These are phyloP conservation scores for Rhodeus uyekii DNA, from an alignment of 2,797 vertebrate genomes.

Conservation along the genomic window DNA sequence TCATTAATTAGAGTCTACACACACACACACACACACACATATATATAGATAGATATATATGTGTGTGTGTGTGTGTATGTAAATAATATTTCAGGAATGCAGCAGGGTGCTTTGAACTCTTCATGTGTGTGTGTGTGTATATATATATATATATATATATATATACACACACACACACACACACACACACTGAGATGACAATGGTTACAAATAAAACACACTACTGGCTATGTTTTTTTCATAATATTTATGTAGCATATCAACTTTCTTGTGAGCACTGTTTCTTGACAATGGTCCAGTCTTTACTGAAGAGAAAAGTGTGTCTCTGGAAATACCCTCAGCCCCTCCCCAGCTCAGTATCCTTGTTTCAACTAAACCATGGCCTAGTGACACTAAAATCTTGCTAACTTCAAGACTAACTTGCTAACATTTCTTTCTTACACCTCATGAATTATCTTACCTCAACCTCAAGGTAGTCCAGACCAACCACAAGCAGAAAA, in stretches of 20 bases:
- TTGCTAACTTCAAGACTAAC: background rate
- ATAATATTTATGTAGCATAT: background rate
- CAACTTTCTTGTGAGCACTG: background rate
- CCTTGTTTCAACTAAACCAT: background rate
- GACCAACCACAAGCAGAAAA: slow-evolving; percentile 9
- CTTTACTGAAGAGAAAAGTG: background rate
- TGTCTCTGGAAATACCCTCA: slow-evolving; percentile 44
- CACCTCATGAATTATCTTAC: background rate
- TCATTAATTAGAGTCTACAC: too few species aligned
- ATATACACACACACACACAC: too few species aligned
- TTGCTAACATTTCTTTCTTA: too few species aligned
- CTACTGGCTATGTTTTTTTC: background rate
- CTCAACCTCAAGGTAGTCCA: background rate
- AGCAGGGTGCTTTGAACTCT: too few species aligned
- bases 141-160: too few species aligned
- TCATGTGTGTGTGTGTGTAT: too few species aligned
- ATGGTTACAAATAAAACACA: too few species aligned
- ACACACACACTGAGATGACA: too few species aligned
- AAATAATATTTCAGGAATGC: too few species aligned
- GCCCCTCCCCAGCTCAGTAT: background rate
- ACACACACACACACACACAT: too few species aligned
- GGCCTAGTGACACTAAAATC: background rate
- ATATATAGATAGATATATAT: too few species aligned
- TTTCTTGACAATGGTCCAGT: background rate
- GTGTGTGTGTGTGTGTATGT: too few species aligned